A percentile compares a stretch with the other conserved stretches of the same genome.
phyloP scores from a whole-genome alignment of 2,113 vertebrate genomes.

The Varanus komodoensis region DNA sequence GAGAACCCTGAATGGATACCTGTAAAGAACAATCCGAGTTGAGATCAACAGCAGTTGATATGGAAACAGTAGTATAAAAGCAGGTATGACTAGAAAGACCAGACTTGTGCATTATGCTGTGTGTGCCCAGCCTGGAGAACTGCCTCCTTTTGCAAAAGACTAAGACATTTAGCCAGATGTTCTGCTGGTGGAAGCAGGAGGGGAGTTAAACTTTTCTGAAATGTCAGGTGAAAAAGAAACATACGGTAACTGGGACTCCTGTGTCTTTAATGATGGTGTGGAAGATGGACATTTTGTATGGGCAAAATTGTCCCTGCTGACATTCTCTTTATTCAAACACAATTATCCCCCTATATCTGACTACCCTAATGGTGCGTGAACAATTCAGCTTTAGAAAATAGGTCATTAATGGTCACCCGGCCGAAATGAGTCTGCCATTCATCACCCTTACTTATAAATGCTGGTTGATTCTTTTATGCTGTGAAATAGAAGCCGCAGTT shows the following conservation, averaged over 20 bases:
- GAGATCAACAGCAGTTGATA: accelerated
- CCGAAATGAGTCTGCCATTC: background rate
- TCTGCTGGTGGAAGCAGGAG: background rate
- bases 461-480: background rate
- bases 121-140: background rate
- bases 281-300: background rate
- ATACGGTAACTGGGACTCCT: background rate
- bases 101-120: background rate
- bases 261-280: background rate
- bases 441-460: background rate
- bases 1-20: accelerated
- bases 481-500: background rate
- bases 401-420: background rate
- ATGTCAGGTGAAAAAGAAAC: background rate
- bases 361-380: background rate
- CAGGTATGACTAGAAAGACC: constrained; percentile 28
- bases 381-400: background rate
- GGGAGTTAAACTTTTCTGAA: background rate
- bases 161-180: background rate
- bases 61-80: background rate
- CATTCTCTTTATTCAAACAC: background rate
- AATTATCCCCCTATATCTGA: background rate
- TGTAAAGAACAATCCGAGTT: accelerated
- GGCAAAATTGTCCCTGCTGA: background rate
- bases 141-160: background rate